Base-by-base conservation (phyloP, 2,888 invertebrate species). In the Hirtodrosophila confusa region DNA sequence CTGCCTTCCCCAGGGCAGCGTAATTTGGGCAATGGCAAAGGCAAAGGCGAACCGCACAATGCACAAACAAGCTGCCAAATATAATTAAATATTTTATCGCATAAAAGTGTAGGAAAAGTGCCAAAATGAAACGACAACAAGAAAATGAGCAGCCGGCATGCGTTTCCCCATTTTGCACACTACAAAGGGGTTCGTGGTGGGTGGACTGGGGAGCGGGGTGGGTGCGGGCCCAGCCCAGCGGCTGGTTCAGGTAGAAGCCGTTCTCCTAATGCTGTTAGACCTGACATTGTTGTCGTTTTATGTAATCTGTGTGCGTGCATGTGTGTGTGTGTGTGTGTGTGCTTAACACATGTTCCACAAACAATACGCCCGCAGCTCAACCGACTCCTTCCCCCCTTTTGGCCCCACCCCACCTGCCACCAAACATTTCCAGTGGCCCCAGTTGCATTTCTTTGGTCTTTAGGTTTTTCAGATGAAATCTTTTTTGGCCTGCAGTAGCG, bases 11-110 rank as follows among this genome's bases (percentile, higher is more conserved):
- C 39, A 51, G 67, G 73, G 80, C 72, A 64, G 78, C 80, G 71
- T 72, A 72, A 83, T 72, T 67, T 80, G 64, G 80, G 37, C 12
- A 61, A 58, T n/a, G 24, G 44, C 56, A 48, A 44, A 43, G 48
- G 48, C 58, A 62, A 55, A 78, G 56, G 60, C 50, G 45, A 53
- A 66, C 77, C 77, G 54, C 76, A 78, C 83, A 85, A 82, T 86
- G 84, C 83, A 76, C 85, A 77, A 84, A 75, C 84, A 69, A 80
- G 75, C 86, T 80, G 80, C 78, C 82, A 79, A 85, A 87, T 85
- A 85, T 87, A 85, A 88, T 87, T 86, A 86, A 88, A 88, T 87
- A 83, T 87, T 85, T 86, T 86, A 85, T 88, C 78, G 80, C 84
- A 87, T 75, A 80, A 88, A 86, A 83, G 78, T 80, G 86, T 69